phyloP scores from a whole-genome alignment of 2,888 invertebrate genomes.

The Saturnia japonica region DNA sequence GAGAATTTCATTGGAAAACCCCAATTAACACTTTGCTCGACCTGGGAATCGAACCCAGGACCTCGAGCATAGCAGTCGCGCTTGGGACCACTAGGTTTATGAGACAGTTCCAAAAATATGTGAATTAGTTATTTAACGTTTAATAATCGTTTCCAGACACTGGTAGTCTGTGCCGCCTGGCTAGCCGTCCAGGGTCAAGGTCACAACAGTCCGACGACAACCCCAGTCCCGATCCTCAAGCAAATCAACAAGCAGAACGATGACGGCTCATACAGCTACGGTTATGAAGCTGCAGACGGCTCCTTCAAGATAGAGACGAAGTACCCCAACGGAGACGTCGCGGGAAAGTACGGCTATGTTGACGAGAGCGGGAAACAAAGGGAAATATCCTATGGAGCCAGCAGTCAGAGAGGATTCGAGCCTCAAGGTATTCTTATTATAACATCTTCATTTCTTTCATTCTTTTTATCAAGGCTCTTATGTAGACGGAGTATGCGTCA shows the following conservation, averaged over 20 bases:
- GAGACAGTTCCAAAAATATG: background rate
- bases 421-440: constrained; percentile 82
- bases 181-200: constrained; percentile 58
- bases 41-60: too few species aligned
- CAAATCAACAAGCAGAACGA: constrained; percentile 93
- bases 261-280: constrained; percentile 94
- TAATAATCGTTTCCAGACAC: constrained; percentile 41
- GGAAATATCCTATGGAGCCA: constrained; percentile 93
- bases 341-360: constrained; percentile 94
- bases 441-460: too few species aligned
- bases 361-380: constrained; percentile 88
- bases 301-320: constrained; percentile 94
- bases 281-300: constrained; percentile 93
- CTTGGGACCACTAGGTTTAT: too few species aligned
- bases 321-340: constrained; percentile 91
- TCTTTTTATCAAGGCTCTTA: too few species aligned
- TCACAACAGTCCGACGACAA: constrained; percentile 83
- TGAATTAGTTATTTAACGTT: background rate
- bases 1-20: too few species aligned
- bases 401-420: constrained; percentile 90
- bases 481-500: too few species aligned
- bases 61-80: too few species aligned
- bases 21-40: too few species aligned
- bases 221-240: constrained; percentile 90
- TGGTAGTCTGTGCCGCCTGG: constrained; percentile 44